Base-by-base conservation (phyloP, 2,113 vertebrate genomes). In the Canis aureus region DNA sequence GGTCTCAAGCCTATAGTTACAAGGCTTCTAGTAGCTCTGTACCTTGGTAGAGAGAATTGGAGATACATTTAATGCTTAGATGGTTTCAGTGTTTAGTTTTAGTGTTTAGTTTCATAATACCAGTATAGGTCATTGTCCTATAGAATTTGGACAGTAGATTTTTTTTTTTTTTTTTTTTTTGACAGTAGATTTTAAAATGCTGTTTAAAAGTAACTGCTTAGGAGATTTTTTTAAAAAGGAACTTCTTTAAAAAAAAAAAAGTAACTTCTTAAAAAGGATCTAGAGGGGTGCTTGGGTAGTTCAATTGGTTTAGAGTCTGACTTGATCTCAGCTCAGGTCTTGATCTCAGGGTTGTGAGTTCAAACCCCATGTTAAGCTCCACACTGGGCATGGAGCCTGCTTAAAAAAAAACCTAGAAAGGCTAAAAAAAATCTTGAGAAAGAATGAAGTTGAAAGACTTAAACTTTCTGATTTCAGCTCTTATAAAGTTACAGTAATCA, bases 381-480 rank as follows among this genome's bases (percentile, higher is more conserved):
- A 59, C 19, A 59, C 57, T 59, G 57, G 57, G 57, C 57, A 22
- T 20, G 19, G 57, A 59, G 57, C 57, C 57, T 20, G 20, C 57
- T 59, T 43, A 7, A 43, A 43, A 43, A 43, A 66, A 64, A 66
- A 55, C 3, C 10, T 60, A 85, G n/a, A 80, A 89, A 80, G 49
- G 15, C 43, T 49, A 64, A 92, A 93, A 93, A 69, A 84, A 95
- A 73, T 93, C 71, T 89, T 95, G 23, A 79, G 89, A 84, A 92
- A 66, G 59, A 92, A 91, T 13, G 8, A n/a, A 74, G 22, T 53
- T 78, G 38, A 89, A 96, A 96, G 23, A 35, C 13, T 82, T 81
- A 85, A 67, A 85, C 86, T 43, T 51, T 35, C 55, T 86, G 10
- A 94, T 73, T 81, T 86, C 32, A 91, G 71, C 43, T 62, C 23